Conservation (phyloP, 2,888 invertebrate genomes). For the Quadriops clusia region DNA sequence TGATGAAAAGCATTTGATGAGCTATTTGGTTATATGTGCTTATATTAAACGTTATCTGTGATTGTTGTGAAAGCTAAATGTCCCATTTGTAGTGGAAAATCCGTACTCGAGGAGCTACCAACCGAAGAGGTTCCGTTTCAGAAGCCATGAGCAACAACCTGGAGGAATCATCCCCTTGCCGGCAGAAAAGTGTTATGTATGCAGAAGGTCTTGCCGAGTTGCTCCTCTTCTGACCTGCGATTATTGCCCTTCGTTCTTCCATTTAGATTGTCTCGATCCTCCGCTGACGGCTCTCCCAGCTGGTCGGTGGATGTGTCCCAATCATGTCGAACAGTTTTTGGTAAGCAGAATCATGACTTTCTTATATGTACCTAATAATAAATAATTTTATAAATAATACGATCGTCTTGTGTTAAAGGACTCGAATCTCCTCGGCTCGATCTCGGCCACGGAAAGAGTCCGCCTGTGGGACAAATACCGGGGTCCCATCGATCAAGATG, state of each 20-base stretch:
- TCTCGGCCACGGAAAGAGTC: constrained; percentile 77
- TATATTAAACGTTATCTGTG: too few species aligned
- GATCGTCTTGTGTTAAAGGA: constrained; percentile 44
- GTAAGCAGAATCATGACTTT: constrained; percentile 38
- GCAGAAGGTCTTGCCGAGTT: constrained; percentile 69
- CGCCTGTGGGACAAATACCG: constrained; percentile 79
- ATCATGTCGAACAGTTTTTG: constrained; percentile 84
- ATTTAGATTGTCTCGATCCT: constrained; percentile 89
- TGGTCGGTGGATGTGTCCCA: constrained; percentile 95
- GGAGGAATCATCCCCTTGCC: constrained; percentile 67
- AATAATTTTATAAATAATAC: constrained; percentile 1
- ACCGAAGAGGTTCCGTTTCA: constrained; percentile 13
- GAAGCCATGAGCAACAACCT: constrained; percentile 17
- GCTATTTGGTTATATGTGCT: too few species aligned
- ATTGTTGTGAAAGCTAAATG: too few species aligned
- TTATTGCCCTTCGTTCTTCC: constrained; percentile 82
- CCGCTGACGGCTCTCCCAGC: constrained; percentile 80
- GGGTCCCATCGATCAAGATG: constrained; percentile 73
- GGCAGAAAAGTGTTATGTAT: constrained; percentile 73
- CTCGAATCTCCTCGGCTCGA: constrained; percentile 65
- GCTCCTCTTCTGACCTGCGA: constrained; percentile 86
- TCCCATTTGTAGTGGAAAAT: constrained; percentile 27
- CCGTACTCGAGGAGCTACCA: constrained; percentile 14
- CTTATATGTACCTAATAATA: too few species aligned
- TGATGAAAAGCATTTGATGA: too few species aligned